Percentiles rank a stretch among this genome's conserved stretches.
These are phyloP conservation scores for Poecilia latipinna DNA, from an alignment of 2,113 vertebrate species.

Conservation along the genomic window DNA sequence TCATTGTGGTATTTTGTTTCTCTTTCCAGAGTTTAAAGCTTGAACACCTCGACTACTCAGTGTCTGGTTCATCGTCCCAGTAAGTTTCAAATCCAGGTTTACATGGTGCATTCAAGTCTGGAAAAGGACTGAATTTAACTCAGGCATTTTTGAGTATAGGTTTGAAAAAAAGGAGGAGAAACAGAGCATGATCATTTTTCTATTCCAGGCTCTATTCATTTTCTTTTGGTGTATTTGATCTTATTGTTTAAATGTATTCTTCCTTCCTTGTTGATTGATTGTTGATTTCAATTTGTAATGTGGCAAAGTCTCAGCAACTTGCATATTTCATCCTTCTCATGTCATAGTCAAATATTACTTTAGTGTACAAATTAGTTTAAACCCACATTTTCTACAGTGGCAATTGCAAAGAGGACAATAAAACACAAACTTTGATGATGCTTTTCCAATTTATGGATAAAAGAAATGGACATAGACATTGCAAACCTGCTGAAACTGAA, in stretches of 20 bases:
- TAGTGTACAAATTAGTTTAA: no score
- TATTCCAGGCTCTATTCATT: no score
- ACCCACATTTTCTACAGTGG: no score
- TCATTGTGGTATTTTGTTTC: not conserved
- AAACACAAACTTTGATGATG: not conserved
- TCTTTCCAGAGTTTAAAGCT: conserved; percentile 73
- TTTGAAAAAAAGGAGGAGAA: not conserved
- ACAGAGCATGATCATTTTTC: not conserved
- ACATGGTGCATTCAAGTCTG: not conserved
- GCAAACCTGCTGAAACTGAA: not conserved
- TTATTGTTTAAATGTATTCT: no score
- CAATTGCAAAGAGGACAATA: not conserved
- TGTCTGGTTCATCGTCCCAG: conserved; percentile 39
- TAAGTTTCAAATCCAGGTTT: conserved; percentile 54
- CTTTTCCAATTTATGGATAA: not conserved
- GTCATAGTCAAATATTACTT: not conserved
- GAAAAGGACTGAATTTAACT: not conserved
- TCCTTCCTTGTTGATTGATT: no score
- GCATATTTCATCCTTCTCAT: not conserved
- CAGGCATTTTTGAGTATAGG: not conserved
- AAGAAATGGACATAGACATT: not conserved
- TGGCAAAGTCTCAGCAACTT: not conserved
- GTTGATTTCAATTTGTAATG: no score
- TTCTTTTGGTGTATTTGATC: no score
- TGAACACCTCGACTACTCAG: conserved; percentile 57